Base-by-base conservation (phyloP, 2,888 invertebrate genomes). In the Cosmorhoe ocellata region DNA sequence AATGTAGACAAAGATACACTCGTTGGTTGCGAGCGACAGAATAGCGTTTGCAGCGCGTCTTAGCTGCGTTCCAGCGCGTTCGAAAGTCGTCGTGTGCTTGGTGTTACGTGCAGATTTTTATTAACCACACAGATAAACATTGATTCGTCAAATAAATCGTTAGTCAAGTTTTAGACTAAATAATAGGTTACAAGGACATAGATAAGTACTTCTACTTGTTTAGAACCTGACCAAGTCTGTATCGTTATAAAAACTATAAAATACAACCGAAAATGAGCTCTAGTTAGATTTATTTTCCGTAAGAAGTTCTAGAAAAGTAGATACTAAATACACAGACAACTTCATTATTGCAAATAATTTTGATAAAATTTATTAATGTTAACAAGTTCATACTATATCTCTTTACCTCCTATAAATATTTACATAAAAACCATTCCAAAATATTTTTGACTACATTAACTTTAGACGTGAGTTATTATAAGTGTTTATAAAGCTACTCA, bases 361-460 rank as follows among this genome's bases (percentile, higher is more conserved):
- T 69, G 74, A 79, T 83, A 84, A 71, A 81, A 74, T 79, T 78
- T 76, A 67, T 69, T 70, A 79, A 62, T 76, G 67, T 79, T 80
- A 83, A 87, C 87, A 81, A 79, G 74, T 81, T 75, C 71, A 79
- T 81, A 79, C 74, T 32, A 74, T 74, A 78, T 68, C 59, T 72
- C 69, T 76, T 65, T 65, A 70, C 58, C 65, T 72, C 69, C 66
- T 50, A 39, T 75, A 48, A 48, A 52, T 62, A 87, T 86, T 77
- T 87, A 87, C 85, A 86, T 82, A 83, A 82, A 74, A 73, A 72
- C 74, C 59, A 69, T 76, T 84, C 79, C 74, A 84, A 84, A 86
- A 86, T 81, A 84, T 76, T 72, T 74, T 69, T 67, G 67, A 69
- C 67, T 66, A 68, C 66, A 59, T 68, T 58, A 42, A 61, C 65